Conservation (phyloP, 1,140 invertebrate species). For the Macrosteles quadrilineatus region DNA sequence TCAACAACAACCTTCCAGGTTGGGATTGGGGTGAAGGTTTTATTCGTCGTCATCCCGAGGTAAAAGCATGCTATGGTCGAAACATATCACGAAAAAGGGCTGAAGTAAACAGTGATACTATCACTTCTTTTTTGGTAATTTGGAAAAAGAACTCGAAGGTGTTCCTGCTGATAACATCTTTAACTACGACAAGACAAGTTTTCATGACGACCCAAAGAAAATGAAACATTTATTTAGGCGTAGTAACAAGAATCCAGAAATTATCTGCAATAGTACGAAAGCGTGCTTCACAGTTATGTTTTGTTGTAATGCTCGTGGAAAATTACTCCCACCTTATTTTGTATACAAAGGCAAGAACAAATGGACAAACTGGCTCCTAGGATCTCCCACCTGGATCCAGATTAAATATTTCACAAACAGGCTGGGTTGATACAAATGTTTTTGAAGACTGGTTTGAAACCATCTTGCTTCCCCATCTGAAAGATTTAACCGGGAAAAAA, state of each 20-base stretch:
- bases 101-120: neutral
- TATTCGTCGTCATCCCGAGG: neutral
- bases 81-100: neutral
- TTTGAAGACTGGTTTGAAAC: neutral
- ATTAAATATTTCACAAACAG: neutral
- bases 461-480: neutral
- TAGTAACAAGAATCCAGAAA: neutral
- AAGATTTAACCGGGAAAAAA: neutral
- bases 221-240: neutral
- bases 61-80: too few species aligned
- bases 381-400: neutral
- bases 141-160: neutral
- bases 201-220: neutral
- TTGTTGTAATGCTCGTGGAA: neutral
- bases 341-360: neutral
- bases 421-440: neutral
- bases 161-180: neutral
- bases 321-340: neutral
- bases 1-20: neutral
- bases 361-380: neutral
- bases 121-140: neutral
- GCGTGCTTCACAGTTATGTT: neutral
- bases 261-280: neutral
- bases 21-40: neutral
- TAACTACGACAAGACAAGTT: conserved; percentile 1